These are phyloP conservation scores for Endotricha flammealis DNA, from an alignment of 2,888 invertebrate genomes.

Conservation along the genomic window DNA sequence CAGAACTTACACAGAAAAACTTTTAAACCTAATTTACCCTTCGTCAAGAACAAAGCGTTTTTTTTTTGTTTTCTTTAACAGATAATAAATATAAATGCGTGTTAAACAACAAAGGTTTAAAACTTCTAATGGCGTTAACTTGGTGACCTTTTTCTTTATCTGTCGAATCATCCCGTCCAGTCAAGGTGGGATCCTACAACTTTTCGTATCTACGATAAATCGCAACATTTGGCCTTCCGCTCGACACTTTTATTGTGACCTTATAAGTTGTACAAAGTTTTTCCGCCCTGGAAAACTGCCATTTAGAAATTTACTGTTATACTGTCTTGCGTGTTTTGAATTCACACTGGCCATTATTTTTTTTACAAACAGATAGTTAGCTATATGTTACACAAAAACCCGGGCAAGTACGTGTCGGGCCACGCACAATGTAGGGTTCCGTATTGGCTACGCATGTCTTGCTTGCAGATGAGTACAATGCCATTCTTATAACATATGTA, in stretches of 20 bases:
- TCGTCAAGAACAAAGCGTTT: too few species aligned
- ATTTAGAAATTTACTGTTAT: conserved; percentile 59
- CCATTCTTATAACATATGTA: too few species aligned
- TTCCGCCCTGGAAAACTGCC: conserved; percentile 44
- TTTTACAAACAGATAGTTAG: neutral
- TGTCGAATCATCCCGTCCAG: conserved; percentile 11
- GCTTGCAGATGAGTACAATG: too few species aligned
- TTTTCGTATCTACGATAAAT: conserved; percentile 45
- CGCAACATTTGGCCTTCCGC: conserved; percentile 38
- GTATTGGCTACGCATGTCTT: too few species aligned
- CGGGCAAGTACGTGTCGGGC: too few species aligned
- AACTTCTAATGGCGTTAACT: neutral
- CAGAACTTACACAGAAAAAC: too few species aligned
- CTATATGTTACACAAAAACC: too few species aligned
- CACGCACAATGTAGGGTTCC: too few species aligned
- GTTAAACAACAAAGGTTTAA: too few species aligned
- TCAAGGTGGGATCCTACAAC: conserved; percentile 25
- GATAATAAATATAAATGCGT: too few species aligned
- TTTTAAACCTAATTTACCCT: too few species aligned
- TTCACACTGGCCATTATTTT: neutral
- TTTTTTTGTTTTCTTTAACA: too few species aligned
- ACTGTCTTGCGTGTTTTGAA: conserved; percentile 37
- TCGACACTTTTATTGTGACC: conserved; percentile 59
- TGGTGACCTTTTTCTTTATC: neutral
- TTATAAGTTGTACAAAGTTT: conserved; percentile 49